Percentiles rank a stretch among this genome's conserved stretches.
These are phyloP conservation scores for Pterophyllum scalare DNA, from an alignment of 2,113 vertebrate species.

Conservation along the genomic window DNA sequence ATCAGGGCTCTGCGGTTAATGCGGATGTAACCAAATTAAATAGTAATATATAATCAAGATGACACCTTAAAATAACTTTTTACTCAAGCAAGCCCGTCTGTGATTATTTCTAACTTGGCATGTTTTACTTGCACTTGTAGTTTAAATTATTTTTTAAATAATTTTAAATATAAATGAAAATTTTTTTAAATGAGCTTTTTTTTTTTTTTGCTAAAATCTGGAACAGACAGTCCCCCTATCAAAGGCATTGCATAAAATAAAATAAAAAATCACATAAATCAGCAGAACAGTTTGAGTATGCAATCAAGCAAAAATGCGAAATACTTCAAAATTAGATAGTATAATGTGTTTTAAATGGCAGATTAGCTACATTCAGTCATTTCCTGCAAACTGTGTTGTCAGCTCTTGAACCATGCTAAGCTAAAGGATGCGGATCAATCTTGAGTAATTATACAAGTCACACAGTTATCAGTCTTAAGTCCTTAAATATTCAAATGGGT, in stretches of 20 bases:
- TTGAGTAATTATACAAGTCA: not conserved
- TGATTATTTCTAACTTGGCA: not conserved
- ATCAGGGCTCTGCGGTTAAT: not conserved
- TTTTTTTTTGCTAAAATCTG: not conserved
- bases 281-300: not conserved
- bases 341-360: not conserved
- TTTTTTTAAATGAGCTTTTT: rapidly evolving
- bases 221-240: not conserved
- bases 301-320: not conserved
- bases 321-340: not conserved
- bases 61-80: not conserved
- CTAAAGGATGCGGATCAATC: not conserved
- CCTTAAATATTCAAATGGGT: not conserved
- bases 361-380: not conserved
- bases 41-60: not conserved
- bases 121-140: not conserved
- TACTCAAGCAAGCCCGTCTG: not conserved
- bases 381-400: not conserved
- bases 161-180: not conserved
- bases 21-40: not conserved
- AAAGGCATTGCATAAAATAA: not conserved
- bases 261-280: not conserved
- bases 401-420: conserved; percentile 27
- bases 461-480: not conserved
- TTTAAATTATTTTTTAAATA: no score